Percentiles rank a stretch among this genome's conserved stretches.
phyloP scores from a whole-genome alignment of 2,113 vertebrate genomes.

The Glaucidium brasilianum region DNA sequence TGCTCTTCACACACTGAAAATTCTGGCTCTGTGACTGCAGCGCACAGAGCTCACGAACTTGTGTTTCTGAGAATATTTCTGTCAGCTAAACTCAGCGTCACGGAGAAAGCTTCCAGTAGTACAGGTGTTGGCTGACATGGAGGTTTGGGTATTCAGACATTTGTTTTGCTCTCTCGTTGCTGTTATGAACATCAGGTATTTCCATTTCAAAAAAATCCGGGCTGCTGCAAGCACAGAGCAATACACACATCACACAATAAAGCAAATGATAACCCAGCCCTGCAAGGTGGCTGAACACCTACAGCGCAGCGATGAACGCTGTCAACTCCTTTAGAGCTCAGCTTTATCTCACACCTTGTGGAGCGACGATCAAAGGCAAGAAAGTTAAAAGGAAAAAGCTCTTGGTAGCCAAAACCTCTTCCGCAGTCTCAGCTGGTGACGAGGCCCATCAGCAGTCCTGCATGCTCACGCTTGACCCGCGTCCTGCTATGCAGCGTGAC shows the following conservation, averaged over 20 bases:
- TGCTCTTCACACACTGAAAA: background rate
- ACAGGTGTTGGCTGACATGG: background rate
- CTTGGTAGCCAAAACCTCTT: conserved; percentile 1
- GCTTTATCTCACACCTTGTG: background rate
- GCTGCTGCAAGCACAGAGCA: background rate
- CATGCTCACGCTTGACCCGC: background rate
- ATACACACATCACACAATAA: background rate
- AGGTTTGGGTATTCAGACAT: background rate
- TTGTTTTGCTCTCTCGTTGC: background rate
- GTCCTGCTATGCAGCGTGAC: background rate
- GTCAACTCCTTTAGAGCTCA: background rate
- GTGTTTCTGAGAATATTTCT: background rate
- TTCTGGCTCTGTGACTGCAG: background rate
- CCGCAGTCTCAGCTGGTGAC: background rate
- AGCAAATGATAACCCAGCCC: background rate
- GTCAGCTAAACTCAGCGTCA: background rate
- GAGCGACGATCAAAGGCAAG: background rate
- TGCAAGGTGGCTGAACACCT: background rate
- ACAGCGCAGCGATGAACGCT: background rate
- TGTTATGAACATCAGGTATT: background rate
- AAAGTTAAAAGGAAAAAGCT: conserved; percentile 6
- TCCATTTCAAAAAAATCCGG: background rate
- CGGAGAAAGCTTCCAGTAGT: background rate
- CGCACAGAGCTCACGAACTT: background rate
- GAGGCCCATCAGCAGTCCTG: background rate